Base-by-base conservation (phyloP, 2,113 vertebrate species). In the Ranitomeya imitator region DNA sequence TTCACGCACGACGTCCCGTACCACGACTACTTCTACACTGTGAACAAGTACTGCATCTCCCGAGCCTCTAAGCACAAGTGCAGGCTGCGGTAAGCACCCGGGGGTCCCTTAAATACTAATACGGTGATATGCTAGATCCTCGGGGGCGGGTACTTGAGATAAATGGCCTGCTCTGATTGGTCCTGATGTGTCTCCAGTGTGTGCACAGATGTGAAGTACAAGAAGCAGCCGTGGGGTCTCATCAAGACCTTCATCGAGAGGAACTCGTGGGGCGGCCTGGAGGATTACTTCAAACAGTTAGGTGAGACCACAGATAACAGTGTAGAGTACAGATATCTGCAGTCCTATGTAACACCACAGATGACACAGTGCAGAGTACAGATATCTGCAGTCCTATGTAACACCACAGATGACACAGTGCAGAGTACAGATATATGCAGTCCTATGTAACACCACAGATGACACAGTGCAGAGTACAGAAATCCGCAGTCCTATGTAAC, bases 1-100 rank as follows among this genome's bases (percentile, higher is more conserved):
- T 93, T 95, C 93, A 97, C 96, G 0, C 98, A 99, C 0, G 97
- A 99, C 0, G 97, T 99, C 14, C 98, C 98, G 6, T 99, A 99
- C 89, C 98, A 99, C 0, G 98, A 99, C 89, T 99, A 99, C 92
- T 99, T 99, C 94, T 99, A 98, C 93, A 99, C 97, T 15, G 93
- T 96, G 91, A 98, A 96, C 89, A 95, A 96, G 91, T 99, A 96
- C 94, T 96, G 93, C 89, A 97, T 99, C 90, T 94, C 93, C 80
- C 94, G 94, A 14, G 95, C 91, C 69, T 96, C 97, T 26, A 98
- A 95, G 84, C 93, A 95, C 90, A 97, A 96, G 84, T 99, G 98
- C 91, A 95, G 97, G 23, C 95, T 99, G 21, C 96, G 96, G 98
- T 99, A 91, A 94, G 92, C 14, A 26, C 18, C 61, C 4, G 80